Evolutionary conservation across 1,140 invertebrate species (phyloP).

Genomic region (Octopus sinensis): DNA sequence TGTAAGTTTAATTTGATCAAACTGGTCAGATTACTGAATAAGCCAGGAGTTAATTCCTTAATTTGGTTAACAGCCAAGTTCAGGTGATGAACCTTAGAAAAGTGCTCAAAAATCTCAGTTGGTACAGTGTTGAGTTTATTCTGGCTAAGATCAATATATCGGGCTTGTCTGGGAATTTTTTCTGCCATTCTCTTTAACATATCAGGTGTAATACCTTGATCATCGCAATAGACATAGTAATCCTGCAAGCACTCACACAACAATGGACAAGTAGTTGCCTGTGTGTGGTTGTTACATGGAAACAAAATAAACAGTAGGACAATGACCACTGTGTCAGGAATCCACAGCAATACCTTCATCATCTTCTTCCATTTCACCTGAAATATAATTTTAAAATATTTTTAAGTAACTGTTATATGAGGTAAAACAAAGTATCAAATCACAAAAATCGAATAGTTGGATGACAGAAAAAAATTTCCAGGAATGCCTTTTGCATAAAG

Average conservation of each 20-base stretch:
- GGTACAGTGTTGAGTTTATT: background rate
- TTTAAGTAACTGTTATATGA: too few relatives aligned
- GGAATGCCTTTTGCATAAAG: too few relatives aligned
- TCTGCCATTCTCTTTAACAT: background rate
- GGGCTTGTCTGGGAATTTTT: background rate
- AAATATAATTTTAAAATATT: background rate
- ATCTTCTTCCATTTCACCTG: slow-evolving; percentile 12
- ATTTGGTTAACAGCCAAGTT: background rate
- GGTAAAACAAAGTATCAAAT: too few relatives aligned
- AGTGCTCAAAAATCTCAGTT: background rate
- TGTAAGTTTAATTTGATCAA: background rate
- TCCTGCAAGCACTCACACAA: background rate
- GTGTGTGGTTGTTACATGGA: background rate
- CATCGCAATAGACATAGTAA: background rate
- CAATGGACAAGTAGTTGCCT: background rate
- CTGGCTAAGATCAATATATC: background rate
- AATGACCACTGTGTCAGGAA: background rate
- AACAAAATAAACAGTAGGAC: background rate
- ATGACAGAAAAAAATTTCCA: too few relatives aligned
- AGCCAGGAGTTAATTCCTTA: background rate
- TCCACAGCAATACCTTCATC: background rate
- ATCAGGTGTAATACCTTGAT: background rate
- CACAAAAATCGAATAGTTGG: too few relatives aligned
- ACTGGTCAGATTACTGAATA: background rate
- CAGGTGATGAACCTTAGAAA: background rate